Conservation (phyloP, 2,113 vertebrate species). For the Muntiacus muntjak region DNA sequence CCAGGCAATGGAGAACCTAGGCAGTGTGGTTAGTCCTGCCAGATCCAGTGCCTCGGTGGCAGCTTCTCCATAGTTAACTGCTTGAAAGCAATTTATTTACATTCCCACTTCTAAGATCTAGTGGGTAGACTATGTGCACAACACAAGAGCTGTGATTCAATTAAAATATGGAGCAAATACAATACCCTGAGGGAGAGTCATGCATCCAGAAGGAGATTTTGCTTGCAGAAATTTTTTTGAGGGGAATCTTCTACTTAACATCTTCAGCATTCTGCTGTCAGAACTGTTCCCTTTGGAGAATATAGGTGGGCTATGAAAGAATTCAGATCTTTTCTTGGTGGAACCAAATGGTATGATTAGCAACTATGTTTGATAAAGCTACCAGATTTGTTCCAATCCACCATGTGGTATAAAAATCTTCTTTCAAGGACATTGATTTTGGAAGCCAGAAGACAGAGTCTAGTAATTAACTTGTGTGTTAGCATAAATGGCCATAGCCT, state of each 20-base stretch:
- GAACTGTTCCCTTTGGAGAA: constrained; percentile 11
- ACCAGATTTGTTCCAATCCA: background rate
- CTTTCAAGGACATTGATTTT: constrained; percentile 47
- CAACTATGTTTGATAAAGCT: background rate
- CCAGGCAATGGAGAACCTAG: constrained; percentile 2
- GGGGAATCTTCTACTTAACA: background rate
- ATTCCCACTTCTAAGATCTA: background rate
- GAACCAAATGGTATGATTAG: constrained; percentile 1
- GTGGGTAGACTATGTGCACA: background rate
- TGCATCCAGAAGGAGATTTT: constrained; percentile 1
- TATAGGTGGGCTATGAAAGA: background rate
- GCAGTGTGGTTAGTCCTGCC: background rate
- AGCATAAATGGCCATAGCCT: constrained; percentile 39
- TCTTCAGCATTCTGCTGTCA: constrained; percentile 9
- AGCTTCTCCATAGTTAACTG: background rate
- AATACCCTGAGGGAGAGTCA: background rate
- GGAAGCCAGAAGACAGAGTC: background rate
- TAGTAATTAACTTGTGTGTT: constrained; percentile 47
- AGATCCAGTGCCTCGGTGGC: background rate
- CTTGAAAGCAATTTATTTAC: background rate
- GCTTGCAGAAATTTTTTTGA: background rate
- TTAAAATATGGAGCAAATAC: background rate
- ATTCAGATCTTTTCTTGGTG: constrained; percentile 20
- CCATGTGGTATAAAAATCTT: constrained; percentile 17
- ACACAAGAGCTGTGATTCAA: background rate